These are phyloP conservation scores for Euthynnus affinis DNA, from an alignment of 2,797 vertebrate genomes.

Conservation along the genomic window DNA sequence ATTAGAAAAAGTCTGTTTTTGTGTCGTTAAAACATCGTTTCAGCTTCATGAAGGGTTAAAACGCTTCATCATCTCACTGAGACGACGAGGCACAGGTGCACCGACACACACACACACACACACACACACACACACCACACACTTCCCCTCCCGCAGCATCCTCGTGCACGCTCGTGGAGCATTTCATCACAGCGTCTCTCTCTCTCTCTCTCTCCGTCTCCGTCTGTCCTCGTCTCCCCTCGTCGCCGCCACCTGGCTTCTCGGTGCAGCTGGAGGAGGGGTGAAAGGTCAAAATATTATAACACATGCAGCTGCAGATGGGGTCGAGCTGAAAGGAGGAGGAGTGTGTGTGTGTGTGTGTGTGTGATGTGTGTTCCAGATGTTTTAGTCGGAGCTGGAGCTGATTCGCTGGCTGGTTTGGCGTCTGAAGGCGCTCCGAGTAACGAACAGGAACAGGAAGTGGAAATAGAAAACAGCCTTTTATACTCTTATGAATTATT, in stretches of 20 bases:
- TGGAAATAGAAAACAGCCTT: too few relatives aligned
- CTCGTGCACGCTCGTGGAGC: not conserved
- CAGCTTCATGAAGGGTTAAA: not conserved
- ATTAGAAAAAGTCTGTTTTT: not conserved
- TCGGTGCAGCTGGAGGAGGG: constrained; percentile 57
- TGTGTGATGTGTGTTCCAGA: constrained; percentile 8
- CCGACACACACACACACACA: not conserved
- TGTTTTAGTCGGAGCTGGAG: not conserved
- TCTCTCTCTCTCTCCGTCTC: too few relatives aligned
- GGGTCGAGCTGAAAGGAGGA: not conserved
- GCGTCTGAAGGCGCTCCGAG: too few relatives aligned
- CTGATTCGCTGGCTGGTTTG: not conserved
- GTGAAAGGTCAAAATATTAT: constrained; percentile 66
- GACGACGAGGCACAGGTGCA: constrained; percentile 56
- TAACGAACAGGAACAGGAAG: too few relatives aligned
- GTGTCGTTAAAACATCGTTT: not conserved
- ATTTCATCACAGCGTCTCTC: not conserved
- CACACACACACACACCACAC: not conserved
- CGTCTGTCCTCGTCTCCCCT: constrained; percentile 24
- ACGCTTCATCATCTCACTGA: constrained; percentile 12
- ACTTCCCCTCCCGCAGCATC: not conserved
- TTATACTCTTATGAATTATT: too few relatives aligned
- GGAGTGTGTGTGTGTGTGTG: not conserved
- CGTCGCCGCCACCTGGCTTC: constrained; percentile 38
- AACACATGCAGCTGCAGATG: constrained; percentile 43